Percentiles rank a stretch among this genome's conserved stretches.
phyloP scores from a whole-genome alignment of 2,113 vertebrate genomes.

The Numenius arquata region DNA sequence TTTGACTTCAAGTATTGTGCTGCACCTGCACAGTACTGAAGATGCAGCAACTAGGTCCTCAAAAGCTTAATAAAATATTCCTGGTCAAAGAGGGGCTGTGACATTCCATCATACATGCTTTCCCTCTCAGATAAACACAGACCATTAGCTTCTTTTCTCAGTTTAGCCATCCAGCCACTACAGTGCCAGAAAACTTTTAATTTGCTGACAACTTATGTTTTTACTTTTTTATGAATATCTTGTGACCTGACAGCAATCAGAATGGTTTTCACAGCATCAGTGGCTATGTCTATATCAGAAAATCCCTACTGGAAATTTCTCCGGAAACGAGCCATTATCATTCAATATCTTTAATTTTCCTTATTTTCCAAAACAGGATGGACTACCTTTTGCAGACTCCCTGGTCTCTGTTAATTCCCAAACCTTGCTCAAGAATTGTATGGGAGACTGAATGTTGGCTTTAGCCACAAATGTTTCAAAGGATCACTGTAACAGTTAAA shows the following conservation, averaged over 20 bases:
- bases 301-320: not conserved
- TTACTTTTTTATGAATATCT: not conserved
- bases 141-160: not conserved
- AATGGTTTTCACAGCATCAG: not conserved
- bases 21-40: not conserved
- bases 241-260: not conserved
- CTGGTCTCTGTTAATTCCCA: not conserved
- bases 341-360: not conserved
- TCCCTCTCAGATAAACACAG: not conserved
- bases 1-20: not conserved
- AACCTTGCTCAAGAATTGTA: not conserved
- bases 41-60: not conserved
- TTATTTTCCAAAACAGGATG: not conserved
- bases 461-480: not conserved
- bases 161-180: not conserved
- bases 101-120: not conserved
- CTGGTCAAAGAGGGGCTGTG: not conserved
- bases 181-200: not conserved
- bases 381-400: not conserved
- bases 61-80: not conserved
- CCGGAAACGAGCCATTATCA: not conserved
- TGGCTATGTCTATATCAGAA: not conserved
- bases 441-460: not conserved
- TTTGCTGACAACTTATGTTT: not conserved
- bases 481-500: not conserved